These are phyloP conservation scores for Ceriagrion tenellum DNA, from an alignment of 2,888 invertebrate genomes.

Conservation along the genomic window DNA sequence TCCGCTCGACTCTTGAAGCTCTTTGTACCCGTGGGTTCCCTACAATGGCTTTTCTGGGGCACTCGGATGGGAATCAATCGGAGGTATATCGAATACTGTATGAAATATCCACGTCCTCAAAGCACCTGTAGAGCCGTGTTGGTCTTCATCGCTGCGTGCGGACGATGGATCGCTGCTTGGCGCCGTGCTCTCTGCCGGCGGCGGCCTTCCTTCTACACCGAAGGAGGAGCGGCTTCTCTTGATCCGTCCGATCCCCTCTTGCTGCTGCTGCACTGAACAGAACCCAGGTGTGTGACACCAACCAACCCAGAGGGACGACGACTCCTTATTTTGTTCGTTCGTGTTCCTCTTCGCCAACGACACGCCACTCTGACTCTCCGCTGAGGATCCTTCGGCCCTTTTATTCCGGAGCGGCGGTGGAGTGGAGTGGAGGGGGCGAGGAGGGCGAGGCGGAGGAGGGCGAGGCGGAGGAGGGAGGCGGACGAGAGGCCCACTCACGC, in stretches of 20 bases:
- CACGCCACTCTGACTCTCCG: conserved; percentile 21
- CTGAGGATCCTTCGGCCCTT: background rate
- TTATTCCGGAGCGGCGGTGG: background rate
- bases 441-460: background rate
- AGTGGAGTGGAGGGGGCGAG: background rate
- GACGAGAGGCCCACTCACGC: no score
- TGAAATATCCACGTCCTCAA: background rate
- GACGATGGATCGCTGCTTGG: no score
- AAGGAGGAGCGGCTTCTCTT: no score
- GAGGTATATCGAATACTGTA: no score
- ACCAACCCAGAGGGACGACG: background rate
- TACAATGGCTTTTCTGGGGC: background rate
- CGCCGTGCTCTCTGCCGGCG: background rate
- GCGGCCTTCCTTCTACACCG: no score
- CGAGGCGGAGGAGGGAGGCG: background rate
- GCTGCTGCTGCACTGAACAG: background rate
- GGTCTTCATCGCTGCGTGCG: background rate
- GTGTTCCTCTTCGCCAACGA: background rate
- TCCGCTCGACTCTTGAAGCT: background rate
- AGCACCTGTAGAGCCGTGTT: background rate
- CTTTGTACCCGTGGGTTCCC: background rate
- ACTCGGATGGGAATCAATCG: background rate
- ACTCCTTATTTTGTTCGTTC: background rate
- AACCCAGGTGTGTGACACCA: background rate
- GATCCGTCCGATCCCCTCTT: background rate